Percentiles rank a stretch among this genome's conserved stretches.
phyloP scores from a whole-genome alignment of 2,888 invertebrate genomes.

The Hedya salicella region DNA sequence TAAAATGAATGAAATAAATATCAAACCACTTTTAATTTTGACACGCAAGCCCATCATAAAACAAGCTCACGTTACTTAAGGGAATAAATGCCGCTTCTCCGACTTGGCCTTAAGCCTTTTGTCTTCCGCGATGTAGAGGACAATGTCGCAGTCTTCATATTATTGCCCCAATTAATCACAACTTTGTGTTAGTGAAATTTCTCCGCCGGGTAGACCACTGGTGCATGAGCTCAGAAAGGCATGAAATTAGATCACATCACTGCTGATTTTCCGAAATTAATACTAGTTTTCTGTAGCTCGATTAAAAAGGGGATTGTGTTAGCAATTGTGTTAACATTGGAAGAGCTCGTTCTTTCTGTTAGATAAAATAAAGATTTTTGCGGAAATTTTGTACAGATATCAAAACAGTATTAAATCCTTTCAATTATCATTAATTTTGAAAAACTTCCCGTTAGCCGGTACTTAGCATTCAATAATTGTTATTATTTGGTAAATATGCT shows the following conservation, averaged over 20 bases:
- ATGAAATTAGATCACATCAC: constrained; percentile 82
- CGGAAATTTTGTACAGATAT: no score
- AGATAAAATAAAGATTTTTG: no score
- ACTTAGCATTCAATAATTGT: no score
- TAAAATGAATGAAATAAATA: background rate
- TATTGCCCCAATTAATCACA: constrained; percentile 84
- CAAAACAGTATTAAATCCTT: no score
- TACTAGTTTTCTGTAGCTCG: constrained; percentile 38
- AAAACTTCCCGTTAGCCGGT: no score
- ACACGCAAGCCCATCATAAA: constrained; percentile 15
- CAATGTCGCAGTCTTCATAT: constrained; percentile 73
- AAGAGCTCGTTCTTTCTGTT: no score
- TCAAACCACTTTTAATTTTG: constrained; percentile 4
- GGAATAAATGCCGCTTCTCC: constrained; percentile 43
- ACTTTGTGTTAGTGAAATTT: constrained; percentile 83
- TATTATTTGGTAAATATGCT: no score
- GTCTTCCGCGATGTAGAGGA: constrained; percentile 54
- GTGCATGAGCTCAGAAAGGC: constrained; percentile 80
- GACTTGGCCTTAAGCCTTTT: constrained; percentile 46
- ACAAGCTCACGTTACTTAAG: constrained; percentile 43
- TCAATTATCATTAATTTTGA: no score
- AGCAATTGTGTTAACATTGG: no score
- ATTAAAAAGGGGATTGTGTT: constrained; percentile 14
- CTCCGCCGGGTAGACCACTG: constrained; percentile 73
- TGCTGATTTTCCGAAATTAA: constrained; percentile 66